A percentile compares a stretch with the other conserved stretches of the same genome.
Conservation (phyloP, 2,113 vertebrate genomes). For the Paracanthobrama guichenoti region DNA sequence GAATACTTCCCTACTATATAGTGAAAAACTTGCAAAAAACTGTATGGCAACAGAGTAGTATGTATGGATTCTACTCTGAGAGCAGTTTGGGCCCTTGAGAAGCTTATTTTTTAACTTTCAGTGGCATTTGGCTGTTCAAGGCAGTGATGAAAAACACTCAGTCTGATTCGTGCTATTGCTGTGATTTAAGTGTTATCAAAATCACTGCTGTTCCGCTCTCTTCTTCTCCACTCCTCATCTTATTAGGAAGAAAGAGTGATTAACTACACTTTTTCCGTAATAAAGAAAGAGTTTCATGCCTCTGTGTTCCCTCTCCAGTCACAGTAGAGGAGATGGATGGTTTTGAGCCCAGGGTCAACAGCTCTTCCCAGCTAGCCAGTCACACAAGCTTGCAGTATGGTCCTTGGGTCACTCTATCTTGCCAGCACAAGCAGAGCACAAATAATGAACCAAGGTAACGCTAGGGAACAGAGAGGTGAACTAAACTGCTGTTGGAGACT, state of each 20-base stretch:
- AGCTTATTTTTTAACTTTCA: background rate
- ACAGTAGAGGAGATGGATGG: slow-evolving; percentile 42
- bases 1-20: no score
- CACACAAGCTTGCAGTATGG: background rate
- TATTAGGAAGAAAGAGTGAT: slow-evolving; percentile 3
- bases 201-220: slow-evolving; percentile 1
- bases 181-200: slow-evolving; percentile 36
- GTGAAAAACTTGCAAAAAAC: no score
- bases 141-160: slow-evolving; percentile 24
- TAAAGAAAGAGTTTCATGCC: background rate
- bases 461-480: background rate
- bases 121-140: background rate
- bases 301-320: background rate
- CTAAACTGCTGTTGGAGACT: slow-evolving; percentile 26
- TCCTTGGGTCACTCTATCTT: slow-evolving; percentile 39
- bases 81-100: background rate
- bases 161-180: slow-evolving; percentile 9
- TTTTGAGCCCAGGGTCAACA: slow-evolving; percentile 24
- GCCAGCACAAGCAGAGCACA: slow-evolving; percentile 18
- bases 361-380: slow-evolving; percentile 32
- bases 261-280: background rate
- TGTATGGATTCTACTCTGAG: background rate
- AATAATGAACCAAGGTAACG: slow-evolving; percentile 42
- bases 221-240: background rate
- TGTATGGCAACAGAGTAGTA: no score